Percentiles rank a stretch among this genome's conserved stretches.
phyloP scores from a whole-genome alignment of 2,113 vertebrate species.

The Athene noctua region DNA sequence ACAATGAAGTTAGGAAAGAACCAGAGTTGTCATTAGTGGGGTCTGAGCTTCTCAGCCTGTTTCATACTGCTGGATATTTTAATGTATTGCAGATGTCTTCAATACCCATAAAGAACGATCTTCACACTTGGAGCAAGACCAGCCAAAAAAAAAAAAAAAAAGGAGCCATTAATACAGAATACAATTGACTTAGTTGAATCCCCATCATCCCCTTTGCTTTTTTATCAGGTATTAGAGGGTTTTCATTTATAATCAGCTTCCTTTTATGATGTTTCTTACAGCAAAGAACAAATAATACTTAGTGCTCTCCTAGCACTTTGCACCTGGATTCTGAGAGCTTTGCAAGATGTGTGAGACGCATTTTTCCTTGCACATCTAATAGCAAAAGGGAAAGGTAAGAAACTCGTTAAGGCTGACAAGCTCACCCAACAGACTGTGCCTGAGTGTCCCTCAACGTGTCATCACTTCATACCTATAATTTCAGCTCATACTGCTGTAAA shows the following conservation, averaged over 20 bases:
- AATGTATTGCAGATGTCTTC: not conserved
- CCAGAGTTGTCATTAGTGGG: not conserved
- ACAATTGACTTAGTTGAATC: not conserved
- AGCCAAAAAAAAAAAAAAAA: not conserved
- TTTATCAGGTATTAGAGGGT: not conserved
- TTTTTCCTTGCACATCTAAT: not conserved
- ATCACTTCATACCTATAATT: not conserved
- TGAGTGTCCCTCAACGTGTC: not conserved
- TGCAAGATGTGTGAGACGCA: not conserved
- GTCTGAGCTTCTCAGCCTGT: not conserved
- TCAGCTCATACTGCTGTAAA: not conserved
- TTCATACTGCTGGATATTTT: not conserved
- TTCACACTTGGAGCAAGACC: not conserved
- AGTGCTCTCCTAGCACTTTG: not conserved
- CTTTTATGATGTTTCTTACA: not conserved
- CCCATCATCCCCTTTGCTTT: not conserved
- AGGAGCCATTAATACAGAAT: not conserved
- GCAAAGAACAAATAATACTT: not conserved
- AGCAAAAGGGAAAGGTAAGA: not conserved
- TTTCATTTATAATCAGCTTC: not conserved
- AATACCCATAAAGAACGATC: not conserved
- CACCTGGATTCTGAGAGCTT: not conserved
- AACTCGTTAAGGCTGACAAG: not conserved
- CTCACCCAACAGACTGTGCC: not conserved
- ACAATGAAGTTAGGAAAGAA: not conserved